Conservation (phyloP, 2,888 invertebrate genomes). For the Teleiodes luculella region DNA sequence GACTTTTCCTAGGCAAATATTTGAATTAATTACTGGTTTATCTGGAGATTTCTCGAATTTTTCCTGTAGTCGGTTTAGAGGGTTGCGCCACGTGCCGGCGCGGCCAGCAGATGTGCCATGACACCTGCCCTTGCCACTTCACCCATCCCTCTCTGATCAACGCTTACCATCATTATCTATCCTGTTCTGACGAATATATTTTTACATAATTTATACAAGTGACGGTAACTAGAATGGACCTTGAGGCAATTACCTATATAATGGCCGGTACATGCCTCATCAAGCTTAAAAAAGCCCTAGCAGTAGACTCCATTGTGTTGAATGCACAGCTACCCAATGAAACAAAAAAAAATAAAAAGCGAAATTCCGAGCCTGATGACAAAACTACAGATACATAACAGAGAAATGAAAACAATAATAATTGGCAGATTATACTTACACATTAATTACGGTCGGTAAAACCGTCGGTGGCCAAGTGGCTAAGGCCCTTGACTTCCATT, state of each 20-base stretch:
- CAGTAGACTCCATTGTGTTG: no score
- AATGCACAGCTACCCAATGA: no score
- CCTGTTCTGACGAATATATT: slow-evolving; percentile 68
- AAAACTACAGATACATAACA: no score
- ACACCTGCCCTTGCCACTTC: slow-evolving; percentile 74
- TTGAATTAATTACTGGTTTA: slow-evolving; percentile 40
- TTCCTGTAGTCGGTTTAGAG: slow-evolving; percentile 62
- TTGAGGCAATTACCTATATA: slow-evolving; percentile 56
- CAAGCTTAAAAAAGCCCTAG: neutral
- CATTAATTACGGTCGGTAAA: no score
- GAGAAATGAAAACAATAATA: no score
- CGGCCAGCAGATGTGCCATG: slow-evolving; percentile 72
- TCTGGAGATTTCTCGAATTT: slow-evolving; percentile 57
- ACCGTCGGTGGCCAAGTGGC: no score
- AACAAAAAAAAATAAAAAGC: no score
- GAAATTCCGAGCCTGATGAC: no score
- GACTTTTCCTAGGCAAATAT: slow-evolving; percentile 21
- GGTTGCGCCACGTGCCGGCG: slow-evolving; percentile 72
- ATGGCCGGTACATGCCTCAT: slow-evolving; percentile 56
- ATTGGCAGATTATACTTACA: no score
- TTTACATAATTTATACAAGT: slow-evolving; percentile 77
- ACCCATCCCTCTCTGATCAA: slow-evolving; percentile 59
- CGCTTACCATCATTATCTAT: slow-evolving; percentile 47
- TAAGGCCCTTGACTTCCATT: no score
- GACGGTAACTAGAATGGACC: slow-evolving; percentile 75